Conservation (phyloP, 2,888 invertebrate species). For the Deladenus siricidicola region DNA sequence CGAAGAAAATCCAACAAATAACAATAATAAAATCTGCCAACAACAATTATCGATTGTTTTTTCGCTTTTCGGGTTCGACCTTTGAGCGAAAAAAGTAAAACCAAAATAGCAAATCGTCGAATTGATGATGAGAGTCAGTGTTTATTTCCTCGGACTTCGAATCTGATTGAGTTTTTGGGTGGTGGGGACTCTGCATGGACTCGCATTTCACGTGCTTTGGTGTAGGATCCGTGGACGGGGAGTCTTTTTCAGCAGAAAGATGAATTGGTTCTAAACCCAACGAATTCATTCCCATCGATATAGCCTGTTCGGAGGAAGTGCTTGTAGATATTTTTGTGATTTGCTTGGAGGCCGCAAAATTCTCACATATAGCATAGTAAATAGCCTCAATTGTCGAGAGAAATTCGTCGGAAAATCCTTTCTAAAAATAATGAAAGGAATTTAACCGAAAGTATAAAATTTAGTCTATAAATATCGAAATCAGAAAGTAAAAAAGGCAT, state of each 20-base stretch:
- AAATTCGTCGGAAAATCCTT: constrained; percentile 49
- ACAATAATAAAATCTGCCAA: background rate
- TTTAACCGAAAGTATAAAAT: background rate
- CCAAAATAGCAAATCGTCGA: constrained; percentile 49
- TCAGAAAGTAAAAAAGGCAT: background rate
- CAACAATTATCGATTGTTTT: background rate
- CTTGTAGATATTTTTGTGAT: no score
- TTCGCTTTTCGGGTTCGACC: background rate
- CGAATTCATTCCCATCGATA: no score
- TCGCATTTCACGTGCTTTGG: no score
- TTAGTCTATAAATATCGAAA: background rate
- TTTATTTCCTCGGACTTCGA: background rate
- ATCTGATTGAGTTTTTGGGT: background rate
- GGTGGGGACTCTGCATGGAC: background rate
- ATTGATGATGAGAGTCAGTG: constrained; percentile 7
- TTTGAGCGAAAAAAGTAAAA: constrained; percentile 35
- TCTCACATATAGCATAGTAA: constrained; percentile 51
- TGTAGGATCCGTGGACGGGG: no score
- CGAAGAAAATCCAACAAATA: background rate
- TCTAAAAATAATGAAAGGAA: constrained; percentile 16
- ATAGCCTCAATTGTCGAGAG: constrained; percentile 59
- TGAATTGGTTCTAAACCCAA: no score
- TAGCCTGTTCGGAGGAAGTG: no score
- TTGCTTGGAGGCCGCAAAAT: constrained; percentile 24
- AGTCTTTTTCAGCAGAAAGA: no score